Evolutionary conservation across 2,113 vertebrate species (phyloP).

Genomic region (Empidonax alnorum): DNA sequence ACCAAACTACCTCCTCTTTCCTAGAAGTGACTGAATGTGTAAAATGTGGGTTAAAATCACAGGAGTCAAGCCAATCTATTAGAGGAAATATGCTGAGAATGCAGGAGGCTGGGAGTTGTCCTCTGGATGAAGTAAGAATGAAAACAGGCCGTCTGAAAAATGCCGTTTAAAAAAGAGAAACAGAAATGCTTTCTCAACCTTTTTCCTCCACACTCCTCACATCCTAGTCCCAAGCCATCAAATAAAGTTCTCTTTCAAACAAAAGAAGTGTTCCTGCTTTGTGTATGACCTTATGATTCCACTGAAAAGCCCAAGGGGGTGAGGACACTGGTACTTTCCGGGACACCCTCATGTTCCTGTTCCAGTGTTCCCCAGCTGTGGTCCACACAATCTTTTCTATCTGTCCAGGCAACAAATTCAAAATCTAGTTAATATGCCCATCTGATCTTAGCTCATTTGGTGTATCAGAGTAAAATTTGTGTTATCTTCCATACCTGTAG

Average conservation of each 20-base stretch:
- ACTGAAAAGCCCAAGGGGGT: background rate
- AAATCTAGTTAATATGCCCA: background rate
- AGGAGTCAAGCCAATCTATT: background rate
- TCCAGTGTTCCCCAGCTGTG: background rate
- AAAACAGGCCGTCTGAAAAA: slow-evolving; percentile 22
- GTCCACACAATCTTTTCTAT: background rate
- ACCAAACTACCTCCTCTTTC: background rate
- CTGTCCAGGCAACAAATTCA: background rate
- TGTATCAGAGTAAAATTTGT: background rate
- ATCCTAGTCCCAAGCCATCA: background rate
- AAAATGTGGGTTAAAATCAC: slow-evolving; percentile 43
- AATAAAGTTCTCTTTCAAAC: background rate
- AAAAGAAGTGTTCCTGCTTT: background rate
- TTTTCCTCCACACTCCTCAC: fast-evolving
- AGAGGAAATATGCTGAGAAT: slow-evolving; percentile 42
- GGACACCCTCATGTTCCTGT: background rate
- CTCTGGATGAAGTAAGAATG: background rate
- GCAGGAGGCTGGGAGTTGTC: background rate
- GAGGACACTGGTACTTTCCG: background rate
- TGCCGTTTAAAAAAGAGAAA: background rate
- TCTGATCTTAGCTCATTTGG: background rate
- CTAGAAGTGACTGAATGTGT: slow-evolving; percentile 2
- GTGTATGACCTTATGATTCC: background rate
- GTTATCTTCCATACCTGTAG: background rate
- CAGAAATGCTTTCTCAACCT: background rate